A percentile compares a stretch with the other conserved stretches of the same genome.
phyloP scores from a whole-genome alignment of 2,888 invertebrate genomes.

The Chymomyza caudatula region DNA sequence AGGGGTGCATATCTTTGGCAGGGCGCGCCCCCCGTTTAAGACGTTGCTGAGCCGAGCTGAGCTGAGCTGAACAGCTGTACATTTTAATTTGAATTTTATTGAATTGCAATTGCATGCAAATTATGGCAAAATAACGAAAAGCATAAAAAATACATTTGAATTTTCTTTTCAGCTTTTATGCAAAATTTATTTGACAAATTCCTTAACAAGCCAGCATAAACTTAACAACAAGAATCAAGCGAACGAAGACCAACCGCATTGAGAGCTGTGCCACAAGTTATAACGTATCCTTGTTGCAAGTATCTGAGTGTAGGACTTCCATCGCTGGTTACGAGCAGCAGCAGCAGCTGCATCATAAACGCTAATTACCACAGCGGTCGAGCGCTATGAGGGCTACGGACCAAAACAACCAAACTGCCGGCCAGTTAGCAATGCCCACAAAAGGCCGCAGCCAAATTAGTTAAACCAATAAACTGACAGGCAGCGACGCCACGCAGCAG shows the following conservation, averaged over 20 bases:
- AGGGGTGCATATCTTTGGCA: slow-evolving; percentile 23
- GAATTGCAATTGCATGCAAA: slow-evolving; percentile 68
- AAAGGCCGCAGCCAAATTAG: slow-evolving; percentile 54
- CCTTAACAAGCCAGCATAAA: slow-evolving; percentile 5
- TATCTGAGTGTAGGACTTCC: slow-evolving; percentile 1
- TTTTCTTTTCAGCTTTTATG: not conserved
- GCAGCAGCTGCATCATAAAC: slow-evolving; percentile 59
- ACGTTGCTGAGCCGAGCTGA: too few species aligned
- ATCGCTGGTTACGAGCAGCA: not conserved
- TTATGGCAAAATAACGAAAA: slow-evolving; percentile 13
- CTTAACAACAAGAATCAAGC: not conserved
- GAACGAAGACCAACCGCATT: not conserved
- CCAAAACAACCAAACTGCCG: not conserved
- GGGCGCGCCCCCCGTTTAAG: too few species aligned
- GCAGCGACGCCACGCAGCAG: not conserved
- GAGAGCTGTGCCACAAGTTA: too few species aligned
- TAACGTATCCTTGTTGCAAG: too few species aligned
- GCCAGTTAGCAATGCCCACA: slow-evolving; percentile 3
- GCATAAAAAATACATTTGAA: not conserved
- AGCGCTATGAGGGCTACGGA: not conserved
- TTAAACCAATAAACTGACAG: slow-evolving; percentile 72
- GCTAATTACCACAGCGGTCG: slow-evolving; percentile 44
- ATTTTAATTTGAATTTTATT: slow-evolving; percentile 60
- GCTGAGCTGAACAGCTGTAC: slow-evolving; percentile 30
- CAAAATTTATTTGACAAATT: slow-evolving; percentile 74